Evolutionary conservation across 2,797 vertebrate genomes (phyloP).

Genomic region (Gymnopithys bicolor): DNA sequence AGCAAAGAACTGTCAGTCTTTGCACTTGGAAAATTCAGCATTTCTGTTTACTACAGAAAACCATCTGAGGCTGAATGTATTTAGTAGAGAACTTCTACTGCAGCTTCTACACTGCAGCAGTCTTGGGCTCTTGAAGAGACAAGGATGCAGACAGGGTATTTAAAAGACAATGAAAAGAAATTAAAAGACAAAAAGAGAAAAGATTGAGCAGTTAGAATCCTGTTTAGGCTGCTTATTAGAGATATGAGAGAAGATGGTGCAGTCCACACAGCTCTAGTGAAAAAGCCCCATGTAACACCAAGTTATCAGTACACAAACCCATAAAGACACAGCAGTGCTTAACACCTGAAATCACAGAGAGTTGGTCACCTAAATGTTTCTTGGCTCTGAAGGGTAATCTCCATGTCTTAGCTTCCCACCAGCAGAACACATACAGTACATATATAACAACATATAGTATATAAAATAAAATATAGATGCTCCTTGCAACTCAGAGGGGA

Average conservation of each 20-base stretch:
- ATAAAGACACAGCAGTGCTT: neutral
- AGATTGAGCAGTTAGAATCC: neutral
- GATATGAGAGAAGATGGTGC: neutral
- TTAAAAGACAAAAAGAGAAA: neutral
- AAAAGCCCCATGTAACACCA: neutral
- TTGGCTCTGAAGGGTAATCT: neutral
- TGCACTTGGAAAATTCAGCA: neutral
- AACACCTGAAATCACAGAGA: neutral
- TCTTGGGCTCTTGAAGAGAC: neutral
- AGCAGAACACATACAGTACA: neutral
- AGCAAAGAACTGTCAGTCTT: neutral
- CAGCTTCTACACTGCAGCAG: neutral
- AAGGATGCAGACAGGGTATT: accelerated
- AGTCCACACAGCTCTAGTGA: neutral
- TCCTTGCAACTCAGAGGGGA: neutral
- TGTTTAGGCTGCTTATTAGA: neutral
- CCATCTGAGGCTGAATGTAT: neutral
- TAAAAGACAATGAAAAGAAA: neutral
- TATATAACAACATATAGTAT: too few relatives aligned
- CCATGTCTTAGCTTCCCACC: neutral
- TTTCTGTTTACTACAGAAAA: constrained; percentile 1
- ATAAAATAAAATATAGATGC: neutral
- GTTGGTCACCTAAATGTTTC: neutral
- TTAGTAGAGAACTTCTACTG: neutral
- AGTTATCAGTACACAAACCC: neutral